A percentile compares a stretch with the other conserved stretches of the same genome.
Evolutionary conservation across 2,797 vertebrate genomes (phyloP).

Genomic region (Merluccius polli): DNA sequence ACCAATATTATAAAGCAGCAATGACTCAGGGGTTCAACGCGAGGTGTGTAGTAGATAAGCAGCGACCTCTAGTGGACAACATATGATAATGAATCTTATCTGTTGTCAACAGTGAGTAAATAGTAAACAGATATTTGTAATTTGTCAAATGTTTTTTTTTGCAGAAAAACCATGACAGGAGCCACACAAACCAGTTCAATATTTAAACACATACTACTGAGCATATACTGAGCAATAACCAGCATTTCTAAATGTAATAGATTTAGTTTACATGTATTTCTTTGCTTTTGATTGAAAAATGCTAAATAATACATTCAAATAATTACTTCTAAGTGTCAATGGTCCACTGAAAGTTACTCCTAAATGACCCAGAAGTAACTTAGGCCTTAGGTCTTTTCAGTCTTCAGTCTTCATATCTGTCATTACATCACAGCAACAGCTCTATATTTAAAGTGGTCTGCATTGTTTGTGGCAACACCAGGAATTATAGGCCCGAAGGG

Average conservation of each 20-base stretch:
- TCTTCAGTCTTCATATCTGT: neutral
- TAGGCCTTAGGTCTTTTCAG: too few species aligned
- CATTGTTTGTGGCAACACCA: neutral
- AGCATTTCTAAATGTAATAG: too few species aligned
- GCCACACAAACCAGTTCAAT: too few species aligned
- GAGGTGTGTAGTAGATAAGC: constrained; percentile 12
- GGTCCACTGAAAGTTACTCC: neutral
- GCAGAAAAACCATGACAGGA: too few species aligned
- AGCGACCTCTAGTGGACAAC: constrained; percentile 47
- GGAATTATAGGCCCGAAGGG: neutral
- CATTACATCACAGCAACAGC: neutral
- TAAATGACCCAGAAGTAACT: neutral
- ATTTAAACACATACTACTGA: too few species aligned
- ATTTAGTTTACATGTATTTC: too few species aligned
- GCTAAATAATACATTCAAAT: too few species aligned
- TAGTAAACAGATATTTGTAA: too few species aligned
- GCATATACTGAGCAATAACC: too few species aligned
- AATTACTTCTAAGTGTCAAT: neutral
- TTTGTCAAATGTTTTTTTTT: too few species aligned
- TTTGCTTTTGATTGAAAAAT: too few species aligned
- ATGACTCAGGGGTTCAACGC: neutral
- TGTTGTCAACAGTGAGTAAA: neutral
- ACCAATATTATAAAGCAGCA: neutral
- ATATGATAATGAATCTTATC: neutral
- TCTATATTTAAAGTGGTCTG: neutral